A percentile compares a stretch with the other conserved stretches of the same genome.
Evolutionary conservation across 1,140 invertebrate genomes (phyloP).

Genomic region (Heterodera schachtii): DNA sequence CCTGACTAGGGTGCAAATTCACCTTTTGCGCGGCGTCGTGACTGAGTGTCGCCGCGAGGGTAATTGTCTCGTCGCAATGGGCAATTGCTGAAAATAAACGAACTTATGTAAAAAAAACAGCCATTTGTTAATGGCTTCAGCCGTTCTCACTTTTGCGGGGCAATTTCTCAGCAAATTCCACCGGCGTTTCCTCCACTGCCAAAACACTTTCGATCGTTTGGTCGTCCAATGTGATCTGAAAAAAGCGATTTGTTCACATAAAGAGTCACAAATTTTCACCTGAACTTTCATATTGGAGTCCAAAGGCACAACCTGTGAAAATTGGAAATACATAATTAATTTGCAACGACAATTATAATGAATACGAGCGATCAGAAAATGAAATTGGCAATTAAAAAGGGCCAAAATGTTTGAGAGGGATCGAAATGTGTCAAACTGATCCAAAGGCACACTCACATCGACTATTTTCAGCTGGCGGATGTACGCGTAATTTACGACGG

Average conservation of each 20-base stretch:
- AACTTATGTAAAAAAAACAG: not conserved
- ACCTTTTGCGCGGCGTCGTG: conserved; percentile 45
- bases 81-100: conserved; percentile 30
- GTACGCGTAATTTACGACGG: conserved; percentile 42
- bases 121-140: not conserved
- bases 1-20: not conserved
- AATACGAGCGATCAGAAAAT: no score
- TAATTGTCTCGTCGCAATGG: conserved; percentile 40
- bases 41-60: conserved; percentile 48
- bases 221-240: conserved; percentile 33
- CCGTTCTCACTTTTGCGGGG: conserved; percentile 44
- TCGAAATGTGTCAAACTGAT: no score
- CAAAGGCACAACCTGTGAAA: not conserved
- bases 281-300: not conserved
- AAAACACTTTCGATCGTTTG: conserved; percentile 40
- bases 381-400: not conserved
- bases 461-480: conserved; percentile 52
- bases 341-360: no score
- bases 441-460: conserved; percentile 36
- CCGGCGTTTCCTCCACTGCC: conserved; percentile 58
- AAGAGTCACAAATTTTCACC: not conserved
- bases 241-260: not conserved
- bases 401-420: not conserved
- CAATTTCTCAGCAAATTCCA: conserved; percentile 56
- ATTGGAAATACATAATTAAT: not conserved